These are phyloP conservation scores for Manis crassicaudata DNA, from an alignment of 2,797 vertebrate genomes.

Conservation along the genomic window DNA sequence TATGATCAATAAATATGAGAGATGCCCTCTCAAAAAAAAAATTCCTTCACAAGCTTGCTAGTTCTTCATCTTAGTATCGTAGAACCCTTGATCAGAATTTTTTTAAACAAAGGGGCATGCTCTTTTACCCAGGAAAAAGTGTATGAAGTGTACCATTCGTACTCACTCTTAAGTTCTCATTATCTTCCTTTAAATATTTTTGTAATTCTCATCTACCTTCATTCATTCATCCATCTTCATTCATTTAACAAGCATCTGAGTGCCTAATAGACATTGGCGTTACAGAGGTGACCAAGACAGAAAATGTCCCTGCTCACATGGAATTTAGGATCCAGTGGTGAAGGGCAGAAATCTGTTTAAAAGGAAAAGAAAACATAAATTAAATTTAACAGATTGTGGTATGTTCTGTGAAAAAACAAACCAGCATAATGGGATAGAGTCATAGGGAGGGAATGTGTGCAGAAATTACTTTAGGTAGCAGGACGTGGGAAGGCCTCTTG, in stretches of 20 bases:
- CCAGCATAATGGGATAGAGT: background rate
- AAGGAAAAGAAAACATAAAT: background rate
- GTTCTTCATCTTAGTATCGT: background rate
- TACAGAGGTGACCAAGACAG: background rate
- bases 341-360: background rate
- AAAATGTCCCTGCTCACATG: background rate
- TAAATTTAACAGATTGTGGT: background rate
- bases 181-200: background rate
- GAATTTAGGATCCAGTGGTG: background rate
- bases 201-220: background rate
- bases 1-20: too few relatives aligned
- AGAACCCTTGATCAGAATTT: background rate
- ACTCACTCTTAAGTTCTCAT: background rate
- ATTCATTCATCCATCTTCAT: background rate
- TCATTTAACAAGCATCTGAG: background rate
- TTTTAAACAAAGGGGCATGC: background rate
- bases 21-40: background rate
- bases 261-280: background rate
- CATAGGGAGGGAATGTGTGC: background rate
- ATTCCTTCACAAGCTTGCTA: background rate
- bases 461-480: background rate
- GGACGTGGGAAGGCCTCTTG: background rate
- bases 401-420: background rate
- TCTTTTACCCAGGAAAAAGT: slow-evolving; percentile 15
- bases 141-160: background rate